Base-by-base conservation (phyloP, 2,888 invertebrate genomes). In the Oscheius sp. region DNA sequence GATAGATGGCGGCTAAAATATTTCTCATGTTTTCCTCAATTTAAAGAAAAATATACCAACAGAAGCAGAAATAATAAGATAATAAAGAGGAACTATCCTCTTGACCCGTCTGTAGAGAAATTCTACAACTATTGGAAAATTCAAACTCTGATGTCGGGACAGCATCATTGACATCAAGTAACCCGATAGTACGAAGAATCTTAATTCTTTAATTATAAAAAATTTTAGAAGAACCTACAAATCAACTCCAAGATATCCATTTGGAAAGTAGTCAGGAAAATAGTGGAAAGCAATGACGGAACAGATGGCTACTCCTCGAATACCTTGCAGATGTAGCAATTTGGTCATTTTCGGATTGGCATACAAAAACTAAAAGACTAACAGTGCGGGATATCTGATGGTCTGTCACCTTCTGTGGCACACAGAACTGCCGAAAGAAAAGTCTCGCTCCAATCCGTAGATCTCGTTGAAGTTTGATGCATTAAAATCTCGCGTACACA, bases 91-190 rank as follows among this genome's bases (percentile, higher is more conserved):
- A n/a, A 35, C 52, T 5, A 66, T 66, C 25, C 66, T 18, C 35
- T 66, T 66, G 13, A 66, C 49, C 18, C 66, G 18, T 13, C 49
- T 25, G 25, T 66, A 66, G 12, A 66, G 52, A 27, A 66, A 66
- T 13, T 66, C 66, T 0, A 27, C 12, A 52, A 49, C n/a, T 1
- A 18, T 21, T 1, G 52, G 16, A 16, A 52, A 12, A 9, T n/a
- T 27, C 25, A 18, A 35, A 12, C 16, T 16, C 18, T n/a, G 9
- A 29, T 27, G 13, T 29, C 66, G 49, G 16, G 25, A 16, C 52
- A 66, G 21, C 66, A 66, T 66, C 66, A 66, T 66, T 1, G 49
- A 29, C 66, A 66, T 66, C 52, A 66, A 35, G 21, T 66, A 66
- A 13, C 66, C 66, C n/a, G 66, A 66, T 7, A 66, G 66, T 25